These are phyloP conservation scores for Lasiurus cinereus DNA, from an alignment of 2,113 vertebrate genomes.

Conservation along the genomic window DNA sequence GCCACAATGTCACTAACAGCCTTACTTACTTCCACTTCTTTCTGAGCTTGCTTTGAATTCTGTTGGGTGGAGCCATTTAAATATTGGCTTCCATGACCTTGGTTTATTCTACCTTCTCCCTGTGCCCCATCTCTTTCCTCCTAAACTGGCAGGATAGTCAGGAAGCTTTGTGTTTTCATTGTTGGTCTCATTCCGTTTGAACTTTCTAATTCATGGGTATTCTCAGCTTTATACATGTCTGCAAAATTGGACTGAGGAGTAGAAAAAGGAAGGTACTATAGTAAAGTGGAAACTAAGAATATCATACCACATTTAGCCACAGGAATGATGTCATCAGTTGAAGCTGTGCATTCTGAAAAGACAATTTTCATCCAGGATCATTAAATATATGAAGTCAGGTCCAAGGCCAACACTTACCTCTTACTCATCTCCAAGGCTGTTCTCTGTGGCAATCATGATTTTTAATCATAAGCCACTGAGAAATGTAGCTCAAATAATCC, in stretches of 20 bases:
- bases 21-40: not conserved
- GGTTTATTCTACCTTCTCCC: not conserved
- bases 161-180: constrained; percentile 27
- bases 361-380: constrained; percentile 15
- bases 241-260: not conserved
- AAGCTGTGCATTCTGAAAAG: constrained; percentile 89
- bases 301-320: constrained; percentile 88
- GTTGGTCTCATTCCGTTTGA: not conserved
- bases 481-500: constrained; percentile 21
- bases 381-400: constrained; percentile 16
- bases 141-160: not conserved
- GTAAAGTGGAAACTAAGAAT: not conserved
- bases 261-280: not conserved
- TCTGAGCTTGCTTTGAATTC: not conserved
- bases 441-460: not conserved
- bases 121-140: not conserved
- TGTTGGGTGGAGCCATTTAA: not conserved
- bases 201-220: not conserved
- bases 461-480: constrained; percentile 31
- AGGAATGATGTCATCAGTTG: constrained; percentile 92
- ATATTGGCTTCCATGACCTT: not conserved
- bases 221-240: not conserved
- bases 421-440: not conserved
- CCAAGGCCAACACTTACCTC: not conserved
- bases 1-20: not conserved